A percentile compares a stretch with the other conserved stretches of the same genome.
Conservation (phyloP, 2,888 invertebrate species). For the Zygothrica quintamaculata region DNA sequence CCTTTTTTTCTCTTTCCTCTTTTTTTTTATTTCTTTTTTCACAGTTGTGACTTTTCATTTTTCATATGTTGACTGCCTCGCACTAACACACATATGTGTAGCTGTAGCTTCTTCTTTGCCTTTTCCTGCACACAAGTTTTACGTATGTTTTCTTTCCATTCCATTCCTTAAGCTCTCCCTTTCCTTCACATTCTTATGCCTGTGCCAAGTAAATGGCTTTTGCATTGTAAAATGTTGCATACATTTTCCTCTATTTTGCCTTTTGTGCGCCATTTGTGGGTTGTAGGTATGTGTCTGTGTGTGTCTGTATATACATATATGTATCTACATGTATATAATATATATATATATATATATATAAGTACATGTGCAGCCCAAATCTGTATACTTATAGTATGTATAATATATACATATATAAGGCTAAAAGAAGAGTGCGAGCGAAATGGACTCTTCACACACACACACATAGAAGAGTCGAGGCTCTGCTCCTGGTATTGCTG, state of each 20-base stretch:
- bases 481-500: slow-evolving; percentile 18
- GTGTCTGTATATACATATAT: slow-evolving; percentile 34
- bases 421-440: slow-evolving; percentile 27
- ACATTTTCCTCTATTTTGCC: slow-evolving; percentile 78
- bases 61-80: slow-evolving; percentile 74
- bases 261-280: slow-evolving; percentile 37
- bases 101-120: slow-evolving; percentile 20
- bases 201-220: slow-evolving; percentile 74
- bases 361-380: slow-evolving; percentile 50
- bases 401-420: slow-evolving; percentile 23
- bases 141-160: slow-evolving; percentile 32
- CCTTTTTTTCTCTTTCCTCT: slow-evolving; percentile 30
- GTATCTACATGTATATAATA: slow-evolving; percentile 30
- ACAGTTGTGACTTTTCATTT: slow-evolving; percentile 78
- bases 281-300: slow-evolving; percentile 30
- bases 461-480: slow-evolving; percentile 13
- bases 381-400: slow-evolving; percentile 40
- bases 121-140: slow-evolving; percentile 24
- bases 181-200: slow-evolving; percentile 27
- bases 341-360: slow-evolving; percentile 7
- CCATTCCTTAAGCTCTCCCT: slow-evolving; percentile 6
- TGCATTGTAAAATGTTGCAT: slow-evolving; percentile 82
- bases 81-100: slow-evolving; percentile 16
- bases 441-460: slow-evolving; percentile 36
- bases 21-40: slow-evolving; percentile 12